phyloP scores from a whole-genome alignment of 2,113 vertebrate species.

The Sterna hirundo region DNA sequence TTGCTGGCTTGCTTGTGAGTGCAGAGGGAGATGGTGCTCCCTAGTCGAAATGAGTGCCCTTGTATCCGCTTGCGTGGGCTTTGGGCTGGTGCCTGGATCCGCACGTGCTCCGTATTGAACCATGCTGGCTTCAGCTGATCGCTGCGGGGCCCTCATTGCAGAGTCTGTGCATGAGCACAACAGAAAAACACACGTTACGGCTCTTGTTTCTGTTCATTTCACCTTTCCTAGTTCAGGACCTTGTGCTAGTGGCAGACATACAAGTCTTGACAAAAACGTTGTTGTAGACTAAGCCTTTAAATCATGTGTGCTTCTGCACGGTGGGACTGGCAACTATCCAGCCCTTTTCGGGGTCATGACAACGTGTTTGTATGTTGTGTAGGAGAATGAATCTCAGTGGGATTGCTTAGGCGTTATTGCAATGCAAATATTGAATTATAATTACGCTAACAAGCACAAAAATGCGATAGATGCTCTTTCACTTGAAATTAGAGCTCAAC shows the following conservation, averaged over 20 bases:
- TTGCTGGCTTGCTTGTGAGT: fast-evolving
- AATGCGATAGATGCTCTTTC: neutral
- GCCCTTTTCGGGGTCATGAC: neutral
- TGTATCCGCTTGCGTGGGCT: neutral
- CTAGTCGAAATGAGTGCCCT: fast-evolving
- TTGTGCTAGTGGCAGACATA: neutral
- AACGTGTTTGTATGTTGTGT: neutral
- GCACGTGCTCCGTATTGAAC: fast-evolving
- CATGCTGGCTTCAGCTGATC: neutral
- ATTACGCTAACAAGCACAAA: neutral
- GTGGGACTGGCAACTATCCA: neutral
- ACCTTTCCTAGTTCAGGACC: neutral
- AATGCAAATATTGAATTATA: constrained; percentile 15
- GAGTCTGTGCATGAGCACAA: neutral
- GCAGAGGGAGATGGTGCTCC: no score
- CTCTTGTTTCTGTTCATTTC: neutral
- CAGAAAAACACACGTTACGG: neutral
- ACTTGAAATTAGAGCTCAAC: neutral
- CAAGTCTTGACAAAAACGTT: fast-evolving
- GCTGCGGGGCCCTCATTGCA: neutral
- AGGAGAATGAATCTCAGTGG: neutral
- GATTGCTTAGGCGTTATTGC: neutral
- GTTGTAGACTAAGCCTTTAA: neutral
- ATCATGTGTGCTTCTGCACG: neutral
- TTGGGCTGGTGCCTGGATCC: neutral